Base-by-base conservation (phyloP, 2,797 vertebrate species). In the Tinamus major region DNA sequence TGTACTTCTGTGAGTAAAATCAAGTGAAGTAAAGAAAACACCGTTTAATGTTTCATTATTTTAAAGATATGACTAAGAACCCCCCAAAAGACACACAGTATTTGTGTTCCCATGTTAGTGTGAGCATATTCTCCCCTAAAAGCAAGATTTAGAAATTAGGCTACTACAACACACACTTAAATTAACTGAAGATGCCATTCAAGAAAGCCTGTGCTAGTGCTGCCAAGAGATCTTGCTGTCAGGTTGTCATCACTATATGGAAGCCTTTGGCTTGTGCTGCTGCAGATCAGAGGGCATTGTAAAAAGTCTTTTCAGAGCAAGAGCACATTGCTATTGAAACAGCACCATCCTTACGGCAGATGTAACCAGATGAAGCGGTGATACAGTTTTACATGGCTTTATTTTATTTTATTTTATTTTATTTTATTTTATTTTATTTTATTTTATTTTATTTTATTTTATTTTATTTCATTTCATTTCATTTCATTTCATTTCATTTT, bases 11-110 rank as follows among this genome's bases (percentile, higher is more conserved):
- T 33, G 59, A 81, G 39, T 20, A 85, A 92, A 95, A 85, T 23
- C 26, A 62, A 68, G 42, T n/a, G 12, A 92, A 94, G 89, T 56
- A 67, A 92, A 90, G 18, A 64, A 92, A 90, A 15, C 31, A 16
- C 7, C 58, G 9, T 26, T 65, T 72, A 24, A 6, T n/a, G 4
- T 53, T 18, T 62, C 5, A 20, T n/a, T 62, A 41, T 72, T 78
- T 93, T 87, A 2, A 37, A 80, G 82, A 75, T 35, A 26, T 18
- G 12, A 48, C n/a, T 75, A 33, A 53, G 46, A 35, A 78, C 93
- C 37, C 8, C 8, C 0, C 9, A 23, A 35, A 74, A 63, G 16
- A 46, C 6, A 51, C n/a, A 31, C 31, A 42, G 48, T 13, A 26
- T 1, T 51, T 58, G 16, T 79, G 35, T 75, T 80, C 48, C 8